These are phyloP conservation scores for Sarcophaga bullata DNA, from an alignment of 1,140 invertebrate genomes.

Conservation along the genomic window DNA sequence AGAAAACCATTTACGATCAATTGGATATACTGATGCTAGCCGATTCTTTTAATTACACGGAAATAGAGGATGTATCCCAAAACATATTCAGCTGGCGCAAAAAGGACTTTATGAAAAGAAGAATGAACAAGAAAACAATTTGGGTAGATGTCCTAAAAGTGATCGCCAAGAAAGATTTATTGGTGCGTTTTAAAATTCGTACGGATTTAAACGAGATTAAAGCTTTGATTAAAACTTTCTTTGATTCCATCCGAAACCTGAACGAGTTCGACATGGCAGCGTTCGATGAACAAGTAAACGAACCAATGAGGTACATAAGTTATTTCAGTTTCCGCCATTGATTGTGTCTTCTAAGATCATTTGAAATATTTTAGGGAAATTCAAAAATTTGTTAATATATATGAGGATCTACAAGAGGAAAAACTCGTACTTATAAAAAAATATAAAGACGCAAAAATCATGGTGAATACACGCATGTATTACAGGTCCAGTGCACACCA, in stretches of 20 bases:
- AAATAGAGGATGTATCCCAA: neutral
- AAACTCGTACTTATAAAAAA: neutral
- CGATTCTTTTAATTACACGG: neutral
- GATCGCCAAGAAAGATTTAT: neutral
- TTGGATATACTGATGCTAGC: neutral
- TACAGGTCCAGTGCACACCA: neutral
- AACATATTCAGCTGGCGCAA: neutral
- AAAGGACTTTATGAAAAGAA: neutral
- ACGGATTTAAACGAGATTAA: neutral
- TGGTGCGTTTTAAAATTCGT: neutral
- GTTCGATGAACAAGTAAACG: too few species aligned
- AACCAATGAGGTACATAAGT: too few species aligned
- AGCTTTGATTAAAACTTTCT: neutral
- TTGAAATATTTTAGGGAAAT: neutral
- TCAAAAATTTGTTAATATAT: neutral
- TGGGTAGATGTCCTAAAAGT: slow-evolving; percentile 2
- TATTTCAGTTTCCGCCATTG: too few species aligned
- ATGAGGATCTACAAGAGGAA: neutral
- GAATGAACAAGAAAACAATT: neutral
- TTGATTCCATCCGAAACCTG: neutral
- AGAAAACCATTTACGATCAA: neutral
- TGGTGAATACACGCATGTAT: neutral
- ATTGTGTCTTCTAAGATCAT: too few species aligned
- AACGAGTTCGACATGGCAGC: neutral
- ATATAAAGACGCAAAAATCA: neutral